Evolutionary conservation across 2,797 vertebrate species (phyloP), one percentile per base, ranked within the genome.

Genomic region (Pterois miles): DNA sequence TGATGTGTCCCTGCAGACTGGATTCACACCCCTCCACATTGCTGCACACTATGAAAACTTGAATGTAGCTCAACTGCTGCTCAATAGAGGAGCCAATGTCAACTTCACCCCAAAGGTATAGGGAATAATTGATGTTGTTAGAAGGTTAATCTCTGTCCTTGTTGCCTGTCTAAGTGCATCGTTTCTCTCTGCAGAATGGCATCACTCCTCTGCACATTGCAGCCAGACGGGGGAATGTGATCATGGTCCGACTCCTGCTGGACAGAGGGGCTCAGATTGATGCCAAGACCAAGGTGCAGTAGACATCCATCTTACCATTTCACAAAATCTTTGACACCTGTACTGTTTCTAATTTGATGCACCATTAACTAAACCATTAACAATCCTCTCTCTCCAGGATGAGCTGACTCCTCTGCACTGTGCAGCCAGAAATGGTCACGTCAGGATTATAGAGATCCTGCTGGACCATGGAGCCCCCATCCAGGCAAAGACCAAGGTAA

Each of bases 11-110:
- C 52, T 70, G 54, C 82, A 99, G 98, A 99, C 98, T 74, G 98
- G 98, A 76, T 99, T 99, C 91, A 99, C 98, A 13, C 98, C 98
- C 2, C 96, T 99, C 71, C 98, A 99, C 93, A 99, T 99, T 62
- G 98, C 98, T 65, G 98, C 98, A 57, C 98, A 99, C 91, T 99
- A 99, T 1, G 98, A 99, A 94, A 99, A 99, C 88, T 96, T 99
- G 89, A 99, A 96, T 0, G 97, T 99, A 65, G 98, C 98, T 78
- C 98, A 99, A 9, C 83, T 99, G 40, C 93, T 99, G 81, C 95
- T 99, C 81, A 99, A 98, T 85, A 95, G 98, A 84, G 98, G 98
- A 40, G 98, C 98, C 84, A 98, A 97, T 11, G 97, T 99, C 89
- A 99, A 99, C 94, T 99, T 99, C 92, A 99, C 97, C 1, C 97